Evolutionary conservation across 2,888 invertebrate genomes (phyloP), one percentile per base, ranked within the genome.

Genomic region (Temnothorax rugatulus): DNA sequence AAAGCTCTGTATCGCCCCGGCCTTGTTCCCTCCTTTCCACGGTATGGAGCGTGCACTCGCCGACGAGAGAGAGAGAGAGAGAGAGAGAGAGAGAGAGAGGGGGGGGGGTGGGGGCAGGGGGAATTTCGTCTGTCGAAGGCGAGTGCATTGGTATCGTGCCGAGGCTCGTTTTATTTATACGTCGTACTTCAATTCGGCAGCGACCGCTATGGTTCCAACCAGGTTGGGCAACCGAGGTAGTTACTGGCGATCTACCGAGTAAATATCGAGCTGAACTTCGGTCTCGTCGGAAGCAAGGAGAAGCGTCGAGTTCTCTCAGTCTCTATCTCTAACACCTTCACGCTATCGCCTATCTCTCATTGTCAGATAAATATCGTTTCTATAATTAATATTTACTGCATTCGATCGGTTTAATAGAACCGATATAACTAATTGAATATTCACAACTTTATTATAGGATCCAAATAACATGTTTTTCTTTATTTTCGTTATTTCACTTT

Each of bases 1-100:
- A 93, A 92, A 93, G 93, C 86, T 88, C 93, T 91, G 92, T 93
- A 93, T 92, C 92, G 90, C 89, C 88, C 91, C 91, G 90, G 88
- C 88, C 88, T 85, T 84, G 89, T 90, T 88, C 84, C 85, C 88
- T 68, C 86, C 84, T 82, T 81, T 74, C 87, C 75, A 84, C 84
- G 84, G 88, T 77, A 87, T 84, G 88, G 87, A 89, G 89, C 88
- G 89, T 85, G 89, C 90, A 84, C 86, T 89, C 90, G 86, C 77
- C 82, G 86, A 86, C 69, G 71, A 59, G 25, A 13, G 82, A 34
- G 38, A 38, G 71, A 52, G 57, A 11, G 25, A 34, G 34, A 34
- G 34, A 34, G 7, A 34, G 34, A 34, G 71, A 52, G 18, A 7
- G 82, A 29, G 38, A 38, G 71, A n/a, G n/a, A n/a, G n/a, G n/a